Evolutionary conservation across 2,888 invertebrate species (phyloP), one percentile per base, ranked within the genome.

Genomic region (Metopia argyrocephala): DNA sequence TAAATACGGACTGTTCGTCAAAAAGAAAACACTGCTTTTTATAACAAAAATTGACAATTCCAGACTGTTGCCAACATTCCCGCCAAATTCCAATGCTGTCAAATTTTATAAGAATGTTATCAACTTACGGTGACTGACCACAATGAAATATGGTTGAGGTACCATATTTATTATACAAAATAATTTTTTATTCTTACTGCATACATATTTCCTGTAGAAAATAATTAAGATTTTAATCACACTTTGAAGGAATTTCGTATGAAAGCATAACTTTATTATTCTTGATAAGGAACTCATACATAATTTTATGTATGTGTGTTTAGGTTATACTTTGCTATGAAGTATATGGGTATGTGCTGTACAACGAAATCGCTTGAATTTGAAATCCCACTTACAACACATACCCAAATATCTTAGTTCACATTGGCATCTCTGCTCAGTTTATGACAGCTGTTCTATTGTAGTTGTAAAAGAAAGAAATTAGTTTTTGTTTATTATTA

Each of bases 11-110:
- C 54, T 61, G 54, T 61, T 70, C 71, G 46, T 61, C 28, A 69
- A 73, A 76, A 31, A 78, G 65, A 78, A 20, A 61, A 15, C 46
- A 20, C 61, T 71, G 71, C 46, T 25, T 54, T 15, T 52, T 61
- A 78, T 48, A 64, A 52, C 20, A 64, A n/a, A 56, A 56, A 66
- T 57, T 82, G 83, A 82, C 84, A 84, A 20, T 82, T 83, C 76
- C 78, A 76, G 71, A 62, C 66, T 78, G 76, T 69, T 76, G 79
- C 76, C 79, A 70, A 76, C 78, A 73, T 84, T 84, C 82, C 84
- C 84, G 84, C 84, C 84, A 84, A 84, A 82, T 82, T 82, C 79
- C 82, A 81, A 52, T 82, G 66, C 57, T 79, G n/a, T 31, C 25
- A 56, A 65, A 20, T 23, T 15, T 45, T 54, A 27, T 50, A 18